A percentile compares a stretch with the other conserved stretches of the same genome.
Conservation (phyloP, 2,113 vertebrate species). For the Asarcornis scutulata region DNA sequence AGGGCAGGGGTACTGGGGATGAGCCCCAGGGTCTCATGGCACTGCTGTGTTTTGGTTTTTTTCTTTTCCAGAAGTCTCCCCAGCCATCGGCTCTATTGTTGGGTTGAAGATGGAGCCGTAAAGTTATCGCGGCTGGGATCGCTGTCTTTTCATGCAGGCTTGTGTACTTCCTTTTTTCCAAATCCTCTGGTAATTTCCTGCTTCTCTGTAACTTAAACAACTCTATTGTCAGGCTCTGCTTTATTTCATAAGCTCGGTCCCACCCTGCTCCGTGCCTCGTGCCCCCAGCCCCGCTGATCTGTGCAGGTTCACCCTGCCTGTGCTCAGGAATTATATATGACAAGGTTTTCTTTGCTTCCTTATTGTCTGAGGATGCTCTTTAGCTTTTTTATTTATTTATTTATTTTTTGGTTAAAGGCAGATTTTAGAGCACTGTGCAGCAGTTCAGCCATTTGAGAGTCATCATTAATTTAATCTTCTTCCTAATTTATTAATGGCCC, state of each 20-base stretch:
- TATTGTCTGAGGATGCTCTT: background rate
- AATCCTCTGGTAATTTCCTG: conserved; percentile 36
- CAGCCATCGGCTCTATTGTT: background rate
- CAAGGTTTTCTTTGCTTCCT: conserved; percentile 19
- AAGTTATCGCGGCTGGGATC: background rate
- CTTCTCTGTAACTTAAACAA: conserved; percentile 34
- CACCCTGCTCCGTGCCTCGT: background rate
- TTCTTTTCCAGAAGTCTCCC: background rate
- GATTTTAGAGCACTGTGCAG: conserved; percentile 32
- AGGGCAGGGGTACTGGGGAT: background rate
- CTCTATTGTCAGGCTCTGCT: background rate
- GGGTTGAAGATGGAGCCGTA: background rate
- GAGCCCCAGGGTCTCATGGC: background rate
- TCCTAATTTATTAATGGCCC: conserved; percentile 70
- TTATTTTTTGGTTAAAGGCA: background rate
- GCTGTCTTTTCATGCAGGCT: background rate
- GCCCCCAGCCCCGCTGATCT: background rate
- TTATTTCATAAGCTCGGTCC: conserved; percentile 5
- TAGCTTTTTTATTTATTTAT: background rate
- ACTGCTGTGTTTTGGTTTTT: background rate
- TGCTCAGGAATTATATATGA: background rate
- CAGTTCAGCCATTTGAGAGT: conserved; percentile 53
- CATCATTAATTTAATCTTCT: conserved; percentile 69
- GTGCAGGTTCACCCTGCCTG: background rate
- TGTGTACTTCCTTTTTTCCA: background rate